Percentiles rank a stretch among this genome's conserved stretches.
phyloP scores from a whole-genome alignment of 2,113 vertebrate genomes.

The Sisor rabdophorus region DNA sequence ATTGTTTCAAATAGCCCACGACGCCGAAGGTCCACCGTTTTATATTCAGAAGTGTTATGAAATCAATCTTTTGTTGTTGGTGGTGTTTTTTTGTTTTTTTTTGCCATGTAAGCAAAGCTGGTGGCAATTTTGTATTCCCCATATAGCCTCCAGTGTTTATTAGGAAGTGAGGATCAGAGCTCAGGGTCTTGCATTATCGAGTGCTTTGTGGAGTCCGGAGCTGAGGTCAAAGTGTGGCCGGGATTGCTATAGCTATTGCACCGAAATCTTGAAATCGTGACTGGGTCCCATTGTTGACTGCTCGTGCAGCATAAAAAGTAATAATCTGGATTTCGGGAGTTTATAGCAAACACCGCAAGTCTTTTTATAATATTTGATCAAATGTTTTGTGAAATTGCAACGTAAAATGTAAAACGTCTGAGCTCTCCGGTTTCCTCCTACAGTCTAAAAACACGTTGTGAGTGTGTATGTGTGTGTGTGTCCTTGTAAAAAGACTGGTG shows the following conservation, averaged over 20 bases:
- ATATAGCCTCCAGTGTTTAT: not conserved
- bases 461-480: no score
- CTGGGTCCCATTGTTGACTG: not conserved
- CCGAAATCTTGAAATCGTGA: not conserved
- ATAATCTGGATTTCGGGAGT: not conserved
- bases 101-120: not conserved
- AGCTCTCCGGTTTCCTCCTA: no score
- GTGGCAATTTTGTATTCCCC: not conserved
- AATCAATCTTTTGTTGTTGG: not conserved
- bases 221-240: not conserved
- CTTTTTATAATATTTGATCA: no score
- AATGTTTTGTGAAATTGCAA: no score
- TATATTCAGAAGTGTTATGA: not conserved
- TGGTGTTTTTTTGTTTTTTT: no score
- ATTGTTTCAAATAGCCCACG: not conserved
- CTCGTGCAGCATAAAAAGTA: not conserved
- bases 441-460: no score
- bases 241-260: not conserved
- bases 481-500: no score
- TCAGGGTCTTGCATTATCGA: conserved; percentile 2
- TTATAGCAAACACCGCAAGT: no score
- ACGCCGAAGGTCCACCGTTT: not conserved
- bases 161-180: not conserved
- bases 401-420: no score
- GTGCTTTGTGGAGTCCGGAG: not conserved